Conservation (phyloP, 2,113 vertebrate species). For the Calidris pugnax region DNA sequence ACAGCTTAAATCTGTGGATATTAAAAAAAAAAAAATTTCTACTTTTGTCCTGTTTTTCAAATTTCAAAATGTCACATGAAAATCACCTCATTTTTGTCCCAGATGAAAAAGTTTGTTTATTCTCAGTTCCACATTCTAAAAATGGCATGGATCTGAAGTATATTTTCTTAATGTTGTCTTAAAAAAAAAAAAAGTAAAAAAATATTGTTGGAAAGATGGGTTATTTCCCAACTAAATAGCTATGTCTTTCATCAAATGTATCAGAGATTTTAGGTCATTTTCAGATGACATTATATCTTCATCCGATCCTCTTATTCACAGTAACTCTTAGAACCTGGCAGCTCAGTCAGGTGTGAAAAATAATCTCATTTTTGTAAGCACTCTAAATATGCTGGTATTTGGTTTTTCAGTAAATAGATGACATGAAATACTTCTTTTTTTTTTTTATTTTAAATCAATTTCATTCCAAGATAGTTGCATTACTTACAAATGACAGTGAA, state of each 20-base stretch:
- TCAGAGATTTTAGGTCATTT: not conserved
- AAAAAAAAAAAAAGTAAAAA: not conserved
- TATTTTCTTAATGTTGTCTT: not conserved
- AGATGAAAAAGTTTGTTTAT: not conserved
- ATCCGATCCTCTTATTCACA: not conserved
- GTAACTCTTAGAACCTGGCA: not conserved
- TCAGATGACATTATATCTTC: not conserved
- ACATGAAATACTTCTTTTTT: not conserved
- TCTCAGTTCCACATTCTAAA: not conserved
- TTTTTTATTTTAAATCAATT: not conserved
- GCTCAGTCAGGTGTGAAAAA: slow-evolving; percentile 33
- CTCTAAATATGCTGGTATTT: not conserved
- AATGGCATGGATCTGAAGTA: not conserved
- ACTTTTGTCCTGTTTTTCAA: not conserved
- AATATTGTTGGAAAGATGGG: not conserved
- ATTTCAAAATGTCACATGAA: not conserved
- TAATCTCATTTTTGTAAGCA: slow-evolving; percentile 37
- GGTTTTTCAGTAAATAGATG: not conserved
- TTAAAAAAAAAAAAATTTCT: not conserved
- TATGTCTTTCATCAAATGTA: not conserved
- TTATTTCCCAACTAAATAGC: not conserved
- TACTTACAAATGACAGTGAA: not conserved
- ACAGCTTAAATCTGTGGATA: not conserved
- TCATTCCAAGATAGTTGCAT: not conserved
- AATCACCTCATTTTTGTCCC: not conserved